phyloP scores from a whole-genome alignment of 1,140 invertebrate genomes.

The Coelopa frigida region DNA sequence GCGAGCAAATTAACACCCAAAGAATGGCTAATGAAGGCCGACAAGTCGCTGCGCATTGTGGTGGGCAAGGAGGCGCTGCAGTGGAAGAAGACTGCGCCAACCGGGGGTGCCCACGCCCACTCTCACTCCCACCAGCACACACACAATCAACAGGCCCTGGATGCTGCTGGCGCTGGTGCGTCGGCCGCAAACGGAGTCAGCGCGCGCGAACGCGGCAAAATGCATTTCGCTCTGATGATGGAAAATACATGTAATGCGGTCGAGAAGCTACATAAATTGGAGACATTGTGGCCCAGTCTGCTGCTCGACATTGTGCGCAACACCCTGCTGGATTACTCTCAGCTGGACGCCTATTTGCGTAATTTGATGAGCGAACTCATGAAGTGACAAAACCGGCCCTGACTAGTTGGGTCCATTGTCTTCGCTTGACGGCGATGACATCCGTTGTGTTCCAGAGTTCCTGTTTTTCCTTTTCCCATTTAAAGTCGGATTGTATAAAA shows the following conservation, averaged over 20 bases:
- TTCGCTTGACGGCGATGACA: too few relatives aligned
- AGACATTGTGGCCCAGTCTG: slow-evolving; percentile 65
- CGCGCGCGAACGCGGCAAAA: slow-evolving; percentile 61
- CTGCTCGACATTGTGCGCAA: slow-evolving; percentile 66
- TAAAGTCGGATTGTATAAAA: too few relatives aligned
- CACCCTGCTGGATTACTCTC: slow-evolving; percentile 66
- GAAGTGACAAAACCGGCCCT: slow-evolving; percentile 20
- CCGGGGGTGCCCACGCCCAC: neutral
- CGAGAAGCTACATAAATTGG: slow-evolving; percentile 63
- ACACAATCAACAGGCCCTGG: slow-evolving; percentile 4
- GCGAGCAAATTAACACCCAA: slow-evolving; percentile 40
- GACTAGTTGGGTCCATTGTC: neutral
- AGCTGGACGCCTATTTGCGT: slow-evolving; percentile 70
- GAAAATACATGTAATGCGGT: slow-evolving; percentile 65
- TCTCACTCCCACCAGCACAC: neutral
- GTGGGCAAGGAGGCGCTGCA: slow-evolving; percentile 82
- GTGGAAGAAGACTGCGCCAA: slow-evolving; percentile 51
- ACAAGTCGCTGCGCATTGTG: slow-evolving; percentile 66
- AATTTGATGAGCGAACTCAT: slow-evolving; percentile 43
- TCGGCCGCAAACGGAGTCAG: slow-evolving; percentile 44
- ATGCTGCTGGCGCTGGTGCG: neutral
- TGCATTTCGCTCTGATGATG: slow-evolving; percentile 59
- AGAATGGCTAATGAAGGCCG: slow-evolving; percentile 46
- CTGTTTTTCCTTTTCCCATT: too few relatives aligned
- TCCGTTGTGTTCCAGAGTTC: too few relatives aligned